These are phyloP conservation scores for Paramormyrops hopkinsi DNA, from an alignment of 2,797 vertebrate genomes.

Conservation along the genomic window DNA sequence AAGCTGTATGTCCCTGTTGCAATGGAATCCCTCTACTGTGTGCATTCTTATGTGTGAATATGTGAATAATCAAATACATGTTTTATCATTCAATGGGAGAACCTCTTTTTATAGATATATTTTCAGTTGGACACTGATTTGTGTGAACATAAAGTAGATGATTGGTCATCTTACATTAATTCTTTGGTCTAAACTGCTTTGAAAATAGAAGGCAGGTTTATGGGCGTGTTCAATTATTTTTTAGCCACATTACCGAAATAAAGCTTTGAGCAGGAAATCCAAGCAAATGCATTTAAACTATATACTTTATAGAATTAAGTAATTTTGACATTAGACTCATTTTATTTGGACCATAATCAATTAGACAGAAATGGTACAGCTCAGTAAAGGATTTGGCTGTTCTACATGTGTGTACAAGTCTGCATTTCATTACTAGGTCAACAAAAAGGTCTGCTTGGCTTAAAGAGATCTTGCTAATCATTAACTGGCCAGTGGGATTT, in stretches of 20 bases:
- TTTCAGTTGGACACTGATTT: slow-evolving; percentile 23
- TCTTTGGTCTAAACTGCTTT: slow-evolving; percentile 40
- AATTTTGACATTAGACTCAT: background rate
- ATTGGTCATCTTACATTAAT: slow-evolving; percentile 42
- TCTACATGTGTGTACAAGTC: background rate
- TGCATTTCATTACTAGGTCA: slow-evolving; percentile 6
- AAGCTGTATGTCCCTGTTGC: background rate
- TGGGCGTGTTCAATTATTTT: slow-evolving; percentile 36
- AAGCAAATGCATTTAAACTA: background rate
- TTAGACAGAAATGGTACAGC: background rate
- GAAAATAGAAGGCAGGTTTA: slow-evolving; percentile 30
- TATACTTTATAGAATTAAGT: background rate
- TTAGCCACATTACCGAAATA: slow-evolving; percentile 46
- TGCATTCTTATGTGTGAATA: background rate
- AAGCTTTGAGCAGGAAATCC: slow-evolving; percentile 15
- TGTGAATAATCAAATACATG: background rate
- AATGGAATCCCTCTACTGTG: background rate
- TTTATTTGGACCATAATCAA: background rate
- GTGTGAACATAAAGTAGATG: slow-evolving; percentile 52
- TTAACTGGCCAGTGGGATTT: slow-evolving; percentile 55
- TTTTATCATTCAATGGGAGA: background rate
- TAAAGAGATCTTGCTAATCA: slow-evolving; percentile 50
- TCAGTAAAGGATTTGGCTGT: background rate
- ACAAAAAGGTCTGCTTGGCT: slow-evolving; percentile 22
- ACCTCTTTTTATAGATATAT: slow-evolving; percentile 13